Evolutionary conservation across 23 tunicate species (phyloP), one percentile per base, ranked within the genome.

Genomic region (Ciona savignyi): DNA sequence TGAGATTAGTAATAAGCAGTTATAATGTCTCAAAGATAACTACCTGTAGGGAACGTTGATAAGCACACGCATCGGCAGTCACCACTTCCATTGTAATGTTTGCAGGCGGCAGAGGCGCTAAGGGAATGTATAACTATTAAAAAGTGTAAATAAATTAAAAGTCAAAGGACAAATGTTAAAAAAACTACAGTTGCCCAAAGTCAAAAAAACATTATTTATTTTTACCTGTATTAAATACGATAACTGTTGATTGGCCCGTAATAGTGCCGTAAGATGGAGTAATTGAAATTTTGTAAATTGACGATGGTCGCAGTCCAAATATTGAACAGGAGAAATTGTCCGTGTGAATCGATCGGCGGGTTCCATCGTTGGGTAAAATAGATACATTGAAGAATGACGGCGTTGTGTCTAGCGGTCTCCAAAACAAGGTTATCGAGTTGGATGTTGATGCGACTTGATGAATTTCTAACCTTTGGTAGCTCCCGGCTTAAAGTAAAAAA

Each of bases 221-320:
- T 21, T 30, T 4, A 76, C 80, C 80, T 63, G 80, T 76, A 4
- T 42, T 76, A 64, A 30, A 26, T 29, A 76, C 80, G 32, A 76
- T 60, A 63, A 49, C 63, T 29, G 80, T 76, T 15, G 23, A 4
- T 34, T 30, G 80, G 6, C 71, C 63, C 15, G 60, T 22, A 2
- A 26, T 4, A 21, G 25, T 23, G 3, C 20, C 30, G 56, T 31
- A 63, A 21, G 34, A 6, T 2, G 80, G 69, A 31, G 28, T 27
- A 15, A 76, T 63, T 22, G 66, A 26, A 4, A 76, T 33, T 51
- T 2, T 31, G 60, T 63, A 76, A 22, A 42, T 64, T 2, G 60
- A 30, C 9, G 64, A 21, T 20, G 80, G 71, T 23, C 63, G 51
- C 27, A 76, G 60, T 15, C 60, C 60, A 3, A 19, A 21, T 4